Evolutionary conservation across 2,888 invertebrate species (phyloP).

Genomic region (Drosophila peninsularis): DNA sequence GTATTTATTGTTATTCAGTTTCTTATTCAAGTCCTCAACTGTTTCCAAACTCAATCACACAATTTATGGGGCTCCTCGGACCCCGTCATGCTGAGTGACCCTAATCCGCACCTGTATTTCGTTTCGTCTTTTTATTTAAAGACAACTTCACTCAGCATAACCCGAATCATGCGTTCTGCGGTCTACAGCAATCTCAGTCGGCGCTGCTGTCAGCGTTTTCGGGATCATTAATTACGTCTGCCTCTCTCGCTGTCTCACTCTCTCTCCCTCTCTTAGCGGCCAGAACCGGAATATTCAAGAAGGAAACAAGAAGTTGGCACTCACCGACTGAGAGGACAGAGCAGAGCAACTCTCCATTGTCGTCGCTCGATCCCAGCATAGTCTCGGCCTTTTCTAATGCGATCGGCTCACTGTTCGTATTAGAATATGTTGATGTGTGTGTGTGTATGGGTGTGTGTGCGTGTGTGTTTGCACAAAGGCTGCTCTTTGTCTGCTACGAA

Average conservation of each 20-base stretch:
- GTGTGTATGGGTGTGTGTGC: conserved; percentile 35
- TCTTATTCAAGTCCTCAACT: conserved; percentile 16
- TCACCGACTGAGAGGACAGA: conserved; percentile 35
- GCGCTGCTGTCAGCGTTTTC: conserved; percentile 70
- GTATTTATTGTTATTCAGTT: conserved; percentile 6
- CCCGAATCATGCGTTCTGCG: conserved; percentile 66
- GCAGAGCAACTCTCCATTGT: conserved; percentile 23
- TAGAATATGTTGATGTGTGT: conserved; percentile 41
- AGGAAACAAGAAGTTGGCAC: conserved; percentile 77
- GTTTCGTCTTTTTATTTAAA: conserved; percentile 31
- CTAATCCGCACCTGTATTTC: conserved; percentile 77
- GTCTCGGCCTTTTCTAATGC: conserved; percentile 47
- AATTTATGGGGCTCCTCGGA: conserved; percentile 38
- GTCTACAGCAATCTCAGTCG: conserved; percentile 39
- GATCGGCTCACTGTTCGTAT: conserved; percentile 49
- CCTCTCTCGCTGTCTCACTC: conserved; percentile 10
- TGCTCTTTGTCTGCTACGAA: conserved; percentile 50
- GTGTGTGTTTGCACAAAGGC: conserved; percentile 63
- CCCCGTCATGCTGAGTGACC: conserved; percentile 51
- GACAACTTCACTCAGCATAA: conserved; percentile 35
- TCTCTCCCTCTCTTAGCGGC: conserved; percentile 7
- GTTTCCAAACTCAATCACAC: conserved; percentile 32
- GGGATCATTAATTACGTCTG: conserved; percentile 80
- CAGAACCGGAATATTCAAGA: conserved; percentile 74
- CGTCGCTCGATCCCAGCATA: conserved; percentile 19